Evolutionary conservation across 2,888 invertebrate species (phyloP), one percentile per base, ranked within the genome.

Genomic region (Mimumesa dahlbomi): DNA sequence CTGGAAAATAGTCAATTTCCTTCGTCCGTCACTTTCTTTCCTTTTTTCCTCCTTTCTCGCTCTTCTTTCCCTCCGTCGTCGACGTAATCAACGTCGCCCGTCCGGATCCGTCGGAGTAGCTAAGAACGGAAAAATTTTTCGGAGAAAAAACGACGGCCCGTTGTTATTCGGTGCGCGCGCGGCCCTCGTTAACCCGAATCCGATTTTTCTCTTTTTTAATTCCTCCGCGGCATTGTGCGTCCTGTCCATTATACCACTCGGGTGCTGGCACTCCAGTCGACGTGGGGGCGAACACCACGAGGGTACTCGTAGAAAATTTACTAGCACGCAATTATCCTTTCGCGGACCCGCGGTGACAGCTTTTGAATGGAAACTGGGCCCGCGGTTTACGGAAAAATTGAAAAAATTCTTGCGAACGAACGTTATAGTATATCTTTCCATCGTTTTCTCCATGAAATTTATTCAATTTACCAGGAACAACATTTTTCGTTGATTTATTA

Each of bases 81-180:
- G 29, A 14, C 34, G 18, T 36, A 36, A 52, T 42, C 14, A 40
- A 25, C 25, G 1, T 2, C 25, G 14, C 21, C 43, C 52, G 53
- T 13, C 34, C n/a, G 3, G 34, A 36, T 7, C 6, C 7, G 1
- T 13, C 21, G 19, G 34, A 38, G 38, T 25, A n/a, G n/a, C n/a
- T n/a, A n/a, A 16, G 49, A 45, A 14, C 0, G 50, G 38, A 7
- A 38, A 31, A 46, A n/a, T n/a, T n/a, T 43, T 45, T 50, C 45
- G 43, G 38, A n/a, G n/a, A 16, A 50, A 50, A 62, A 19, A 6
- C 7, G 13, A 9, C 38, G 13, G 9, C 38, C 11, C 9, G 29
- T 25, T 13, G 7, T 67, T 67, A 38, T 45, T 29, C 49, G 16
- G 7, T 5, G 7, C 5, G 18, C 14, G 40, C 9, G 18, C 4